Evolutionary conservation across 1,140 invertebrate genomes (phyloP).

Genomic region (Halyomorpha halys): DNA sequence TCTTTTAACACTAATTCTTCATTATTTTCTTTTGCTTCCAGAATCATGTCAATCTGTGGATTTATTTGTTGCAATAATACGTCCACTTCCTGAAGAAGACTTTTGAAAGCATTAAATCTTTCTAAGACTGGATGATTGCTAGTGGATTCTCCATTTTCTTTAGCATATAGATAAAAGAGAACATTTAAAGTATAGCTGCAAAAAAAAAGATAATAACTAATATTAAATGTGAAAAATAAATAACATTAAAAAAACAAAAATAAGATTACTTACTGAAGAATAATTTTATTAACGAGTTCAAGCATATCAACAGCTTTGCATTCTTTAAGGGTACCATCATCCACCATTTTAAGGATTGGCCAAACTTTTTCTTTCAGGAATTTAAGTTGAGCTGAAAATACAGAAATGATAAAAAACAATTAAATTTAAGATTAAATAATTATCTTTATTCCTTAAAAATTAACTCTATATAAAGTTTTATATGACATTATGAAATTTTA

Average conservation of each 20-base stretch:
- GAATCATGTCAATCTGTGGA: conserved; percentile 14
- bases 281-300: conserved; percentile 32
- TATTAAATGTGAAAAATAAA: background rate
- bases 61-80: background rate
- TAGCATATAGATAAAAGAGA: conserved; percentile 73
- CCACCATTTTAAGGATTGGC: conserved; percentile 45
- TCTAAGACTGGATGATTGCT: conserved; percentile 78
- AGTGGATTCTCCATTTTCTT: conserved; percentile 52
- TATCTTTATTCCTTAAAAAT: too few species aligned
- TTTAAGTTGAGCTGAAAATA: conserved; percentile 16
- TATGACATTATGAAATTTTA: too few species aligned
- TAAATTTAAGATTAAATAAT: too few species aligned
- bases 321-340: conserved; percentile 43
- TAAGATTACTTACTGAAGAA: conserved; percentile 18
- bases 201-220: conserved; percentile 29
- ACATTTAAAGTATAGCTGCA: conserved; percentile 72
- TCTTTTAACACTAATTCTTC: conserved; percentile 14
- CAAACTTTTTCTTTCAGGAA: conserved; percentile 15
- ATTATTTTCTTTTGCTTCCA: background rate
- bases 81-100: conserved; percentile 8
- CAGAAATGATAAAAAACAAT: conserved; percentile 3
- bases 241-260: background rate
- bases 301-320: conserved; percentile 54
- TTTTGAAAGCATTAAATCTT: conserved; percentile 41
- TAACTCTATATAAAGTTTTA: too few species aligned